Conservation (phyloP, 2,797 vertebrate genomes). For the Ciconia nigra region DNA sequence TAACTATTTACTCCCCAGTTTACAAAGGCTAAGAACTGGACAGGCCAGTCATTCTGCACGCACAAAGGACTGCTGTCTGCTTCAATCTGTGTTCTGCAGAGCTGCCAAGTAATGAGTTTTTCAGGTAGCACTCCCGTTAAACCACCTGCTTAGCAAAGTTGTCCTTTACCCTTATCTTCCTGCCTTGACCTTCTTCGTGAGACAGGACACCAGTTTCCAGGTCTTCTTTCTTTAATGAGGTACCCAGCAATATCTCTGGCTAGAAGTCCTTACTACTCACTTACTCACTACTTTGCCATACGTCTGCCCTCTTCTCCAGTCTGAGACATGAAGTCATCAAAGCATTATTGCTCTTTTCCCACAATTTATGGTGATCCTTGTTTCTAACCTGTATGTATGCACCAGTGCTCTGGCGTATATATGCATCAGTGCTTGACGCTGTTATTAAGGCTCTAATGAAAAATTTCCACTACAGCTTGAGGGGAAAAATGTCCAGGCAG, state of each 20-base stretch:
- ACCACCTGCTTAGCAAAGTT: background rate
- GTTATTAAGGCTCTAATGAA: background rate
- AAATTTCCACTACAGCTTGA: background rate
- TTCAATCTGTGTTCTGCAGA: background rate
- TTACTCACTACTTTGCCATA: background rate
- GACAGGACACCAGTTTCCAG: background rate
- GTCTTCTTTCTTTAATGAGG: background rate
- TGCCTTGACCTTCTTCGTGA: background rate
- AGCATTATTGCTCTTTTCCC: background rate
- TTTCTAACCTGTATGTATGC: background rate
- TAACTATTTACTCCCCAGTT: background rate
- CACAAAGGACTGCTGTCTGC: background rate
- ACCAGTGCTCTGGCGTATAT: rapidly evolving
- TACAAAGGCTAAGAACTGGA: background rate
- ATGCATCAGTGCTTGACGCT: background rate
- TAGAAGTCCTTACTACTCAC: background rate
- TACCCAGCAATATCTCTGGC: background rate
- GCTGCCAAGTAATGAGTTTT: background rate
- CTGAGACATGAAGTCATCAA: background rate
- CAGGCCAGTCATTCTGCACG: background rate
- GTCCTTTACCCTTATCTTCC: background rate
- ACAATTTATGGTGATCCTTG: background rate
- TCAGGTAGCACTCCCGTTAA: background rate
- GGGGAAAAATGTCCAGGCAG: background rate
- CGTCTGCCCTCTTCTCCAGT: background rate